Evolutionary conservation across 2,888 invertebrate genomes (phyloP).

Genomic region (Habrosyne pyritoides): DNA sequence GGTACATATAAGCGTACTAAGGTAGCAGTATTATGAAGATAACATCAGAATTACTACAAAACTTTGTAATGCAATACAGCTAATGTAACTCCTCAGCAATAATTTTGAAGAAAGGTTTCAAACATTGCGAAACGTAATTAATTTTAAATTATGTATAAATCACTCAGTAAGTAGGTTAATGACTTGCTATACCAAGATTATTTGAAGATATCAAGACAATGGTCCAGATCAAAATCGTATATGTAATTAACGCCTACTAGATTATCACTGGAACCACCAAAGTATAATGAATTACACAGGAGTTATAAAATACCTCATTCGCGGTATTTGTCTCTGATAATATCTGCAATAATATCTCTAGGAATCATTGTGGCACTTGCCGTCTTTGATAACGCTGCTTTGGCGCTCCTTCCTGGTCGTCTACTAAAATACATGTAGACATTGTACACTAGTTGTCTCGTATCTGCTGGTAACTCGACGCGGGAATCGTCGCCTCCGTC

Average conservation of each 20-base stretch:
- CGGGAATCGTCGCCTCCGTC: constrained; percentile 62
- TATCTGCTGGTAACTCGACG: constrained; percentile 73
- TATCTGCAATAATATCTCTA: constrained; percentile 74
- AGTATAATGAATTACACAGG: neutral
- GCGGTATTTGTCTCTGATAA: constrained; percentile 71
- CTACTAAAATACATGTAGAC: constrained; percentile 76
- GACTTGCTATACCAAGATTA: neutral
- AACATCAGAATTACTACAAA: neutral
- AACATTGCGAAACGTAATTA: constrained; percentile 9
- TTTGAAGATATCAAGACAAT: neutral
- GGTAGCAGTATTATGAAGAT: neutral
- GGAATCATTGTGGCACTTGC: constrained; percentile 77
- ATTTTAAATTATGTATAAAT: constrained; percentile 10
- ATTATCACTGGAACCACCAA: neutral
- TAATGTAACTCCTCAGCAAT: neutral
- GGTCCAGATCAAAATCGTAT: neutral
- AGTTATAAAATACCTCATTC: constrained; percentile 3
- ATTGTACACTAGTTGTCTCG: constrained; percentile 75
- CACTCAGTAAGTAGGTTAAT: constrained; percentile 25
- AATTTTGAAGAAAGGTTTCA: neutral
- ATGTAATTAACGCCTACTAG: neutral
- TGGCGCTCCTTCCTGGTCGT: constrained; percentile 69
- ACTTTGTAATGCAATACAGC: constrained; percentile 2
- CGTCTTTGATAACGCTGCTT: constrained; percentile 68
- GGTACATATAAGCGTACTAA: neutral